Base-by-base conservation (phyloP, 2,113 vertebrate species). In the Nerophis ophidion region DNA sequence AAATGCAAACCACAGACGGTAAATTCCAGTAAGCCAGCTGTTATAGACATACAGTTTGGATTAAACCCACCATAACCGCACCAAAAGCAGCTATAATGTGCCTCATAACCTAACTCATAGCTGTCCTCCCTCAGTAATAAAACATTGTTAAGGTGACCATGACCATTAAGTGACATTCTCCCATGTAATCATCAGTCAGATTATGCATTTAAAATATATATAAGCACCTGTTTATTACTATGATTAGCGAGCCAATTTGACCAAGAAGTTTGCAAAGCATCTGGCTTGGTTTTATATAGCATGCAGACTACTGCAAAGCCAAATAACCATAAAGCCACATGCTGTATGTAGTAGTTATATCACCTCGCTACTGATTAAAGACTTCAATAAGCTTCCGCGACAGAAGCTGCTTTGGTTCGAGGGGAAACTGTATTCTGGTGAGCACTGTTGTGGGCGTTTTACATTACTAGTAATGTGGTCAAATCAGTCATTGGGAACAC, bases 271-370 rank as follows among this genome's bases (percentile, higher is more conserved):
- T 53, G 66, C 63, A 76, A 45, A 73, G 70, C 78, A 79, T 85
- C 81, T 87, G 87, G 84, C 51, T 62, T n/a, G 54, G 61, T 62
- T 83, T 84, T 79, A 80, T 84, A 75, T 72, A 84, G 82, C 79
- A 75, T 42, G 56, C 77, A 71, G 75, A 79, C 79, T 78, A 85
- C 78, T 80, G 71, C 66, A 66, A 70, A 70, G 70, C 75, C 75
- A 87, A 86, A 82, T 79, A 78, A 80, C 82, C 79, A 84, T 87
- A 87, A 88, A 88, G 86, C 73, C 82, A 62, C 84, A 84, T 59
- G 26, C 26, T 26, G 26, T 26, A 66, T 84, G 75, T 81, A 84
- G 73, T 75, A 73, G 81, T 86, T 79, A 84, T 79, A 75, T 75
- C 75, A 76, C 70, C 77, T 84, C 72, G 70, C 67, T 60, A 73